Base-by-base conservation (phyloP, 2,797 vertebrate species). In the Paramormyrops hopkinsi region DNA sequence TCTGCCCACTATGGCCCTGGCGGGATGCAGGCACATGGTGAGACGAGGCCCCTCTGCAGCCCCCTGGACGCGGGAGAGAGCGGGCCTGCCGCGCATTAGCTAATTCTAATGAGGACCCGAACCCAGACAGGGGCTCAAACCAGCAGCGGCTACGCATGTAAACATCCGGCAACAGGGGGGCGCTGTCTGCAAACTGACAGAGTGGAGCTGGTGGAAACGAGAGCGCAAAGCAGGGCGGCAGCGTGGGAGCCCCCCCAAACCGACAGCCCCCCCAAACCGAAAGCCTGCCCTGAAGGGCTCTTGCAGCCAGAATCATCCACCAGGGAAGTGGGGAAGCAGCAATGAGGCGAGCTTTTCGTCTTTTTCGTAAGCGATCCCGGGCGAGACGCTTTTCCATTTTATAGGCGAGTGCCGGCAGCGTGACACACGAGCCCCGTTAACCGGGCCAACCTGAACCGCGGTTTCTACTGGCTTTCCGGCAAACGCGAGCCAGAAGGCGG, bases 1-100 rank as follows among this genome's bases (percentile, higher is more conserved):
- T 1, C 98, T 97, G 1, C 95, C 97, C 22, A 98, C 93, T 54
- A 99, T 99, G 0, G 98, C 96, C 93, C 98, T 99, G 93, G 46
- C 46, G 93, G 92, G 22, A 29, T 54, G 59, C 29, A 88, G 33
- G 22, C 90, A 89, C 37, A 44, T 2, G 9, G 33, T 88, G 12
- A 86, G 83, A 51, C 4, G 22, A 29, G 48, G 14, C 17, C 1
- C 17, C 41, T 4, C 79, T 9, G 14, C 79, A 4, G 44, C 0
- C 62, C 25, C 9, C 62, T 65, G 62, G 65, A 33, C 65, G 14
- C 11, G 29, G 65, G 65, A 4, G 25, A 33, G 4, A 69, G 65
- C 4, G 11, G 25, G 69, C 0, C 29, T 73, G 69, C 69, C 1
- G 12, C 29, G 33, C 29, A 33, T 41, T 7, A 14, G 29, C 69